Base-by-base conservation (phyloP, 1,140 invertebrate genomes). In the Cydia amplana region DNA sequence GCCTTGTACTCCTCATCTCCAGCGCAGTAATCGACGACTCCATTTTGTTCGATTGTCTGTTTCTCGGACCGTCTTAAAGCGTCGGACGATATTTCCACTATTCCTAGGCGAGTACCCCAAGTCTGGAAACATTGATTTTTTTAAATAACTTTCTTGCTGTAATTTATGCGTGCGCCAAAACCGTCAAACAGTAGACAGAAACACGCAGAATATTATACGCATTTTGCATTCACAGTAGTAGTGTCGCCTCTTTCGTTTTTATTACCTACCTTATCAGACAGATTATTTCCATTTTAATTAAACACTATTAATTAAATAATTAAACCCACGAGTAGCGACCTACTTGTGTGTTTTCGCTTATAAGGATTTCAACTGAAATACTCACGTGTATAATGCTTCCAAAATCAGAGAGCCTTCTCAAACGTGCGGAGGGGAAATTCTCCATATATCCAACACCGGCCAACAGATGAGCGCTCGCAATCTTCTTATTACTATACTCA, bases 401-500 rank as follows among this genome's bases (percentile, higher is more conserved):
- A 1, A 73, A 72, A 2, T 16, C 12, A 14, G 90, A 83, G 7
- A 82, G 9, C 16, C 65, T 2, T 10, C 25, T 60, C 16, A 91
- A 23, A 12, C 78, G 20, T n/a, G 23, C 12, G 73, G 82, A 81
- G 4, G 86, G 89, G 72, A 91, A 89, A 49, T 90, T 70, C 3
- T 80, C 78, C 74, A 85, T 83, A 67, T 90, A 90, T 0, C 89
- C 90, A n/a, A 90, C 87, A 40, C 79, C 83, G 60, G 89, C 90
- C 4, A 90, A 65, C 16, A 92, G 82, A 75, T 92, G 84, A 4
- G 80, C 87, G 6, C 88, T 89, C 1, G 18, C 49, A 14, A 92
- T 82, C 73, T 91, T 92, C 4, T 82, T 32, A 78, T 95, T 95
- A 46, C 43, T 46, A 79, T 95, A 95, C 80, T 94, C 93, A 0